A percentile compares a stretch with the other conserved stretches of the same genome.
These are phyloP conservation scores for Enteromius paludinosus DNA, from an alignment of 2,797 vertebrate species.

Conservation along the genomic window DNA sequence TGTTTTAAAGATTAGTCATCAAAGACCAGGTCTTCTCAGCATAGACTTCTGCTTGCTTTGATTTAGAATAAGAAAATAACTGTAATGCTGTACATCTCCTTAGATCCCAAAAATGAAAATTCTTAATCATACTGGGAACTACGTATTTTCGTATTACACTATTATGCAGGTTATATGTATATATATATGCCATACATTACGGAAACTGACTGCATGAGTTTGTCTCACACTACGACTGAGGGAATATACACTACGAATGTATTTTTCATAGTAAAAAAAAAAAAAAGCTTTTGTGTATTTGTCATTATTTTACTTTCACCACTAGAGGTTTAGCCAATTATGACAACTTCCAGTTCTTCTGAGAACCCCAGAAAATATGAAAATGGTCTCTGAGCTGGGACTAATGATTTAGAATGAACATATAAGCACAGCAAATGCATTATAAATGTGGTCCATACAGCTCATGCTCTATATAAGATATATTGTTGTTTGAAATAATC, in stretches of 20 bases:
- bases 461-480: background rate
- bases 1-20: slow-evolving; percentile 24
- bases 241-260: too few species aligned
- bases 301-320: background rate
- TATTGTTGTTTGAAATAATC: background rate
- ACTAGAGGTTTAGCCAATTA: background rate
- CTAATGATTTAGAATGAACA: background rate
- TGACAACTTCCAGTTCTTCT: background rate
- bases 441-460: background rate
- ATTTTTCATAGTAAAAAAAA: too few species aligned
- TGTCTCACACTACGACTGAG: background rate
- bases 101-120: background rate
- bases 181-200: background rate
- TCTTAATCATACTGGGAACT: too few species aligned
- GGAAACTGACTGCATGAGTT: background rate
- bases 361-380: background rate
- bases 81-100: background rate
- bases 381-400: background rate
- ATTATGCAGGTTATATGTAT: background rate
- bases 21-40: slow-evolving; percentile 13
- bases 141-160: too few species aligned
- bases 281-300: background rate
- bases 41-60: slow-evolving; percentile 4
- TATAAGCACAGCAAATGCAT: background rate
- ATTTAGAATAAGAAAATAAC: slow-evolving; percentile 34